Evolutionary conservation across 2,113 vertebrate species (phyloP), one percentile per base, ranked within the genome.

Genomic region (Balaenoptera acutorostrata): DNA sequence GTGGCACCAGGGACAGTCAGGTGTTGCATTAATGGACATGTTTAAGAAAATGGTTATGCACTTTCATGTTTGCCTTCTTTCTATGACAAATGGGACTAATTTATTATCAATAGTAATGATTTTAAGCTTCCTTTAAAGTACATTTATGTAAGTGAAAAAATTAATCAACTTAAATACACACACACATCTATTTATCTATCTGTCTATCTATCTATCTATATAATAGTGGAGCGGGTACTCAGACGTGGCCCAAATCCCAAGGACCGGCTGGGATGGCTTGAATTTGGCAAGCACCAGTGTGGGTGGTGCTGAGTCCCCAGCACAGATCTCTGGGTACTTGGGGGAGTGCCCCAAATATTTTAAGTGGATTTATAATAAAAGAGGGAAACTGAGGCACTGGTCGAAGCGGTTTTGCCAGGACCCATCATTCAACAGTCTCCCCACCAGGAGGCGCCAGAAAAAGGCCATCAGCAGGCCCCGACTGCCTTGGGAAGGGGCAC

Each of bases 221-320:
- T 52, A 61, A 59, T 17, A 44, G 10, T 36, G 33, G 71, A 36
- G 41, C 41, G 36, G 69, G 55, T 20, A 4, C 52, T 10, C 3
- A 1, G 55, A 44, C 1, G 3, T 61, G 59, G 71, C 33, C 57
- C 72, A 88, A 5, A 63, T n/a, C 57, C 57, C 6, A 23, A 15
- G 6, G 86, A 10, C 57, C 29, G 71, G 57, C 71, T 49, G 15
- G 14, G 15, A 18, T 46, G 69, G 61, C 31, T 46, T 27, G 14
- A 12, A 49, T 11, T 36, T 77, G 44, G 23, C 57, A 27, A n/a
- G 14, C 3, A 1, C 69, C 39, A 4, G 15, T 11, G 52, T 39
- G 55, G 46, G 14, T 2, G 14, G n/a, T 8, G 11, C 59, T 7
- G 2, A 6, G 0, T 11, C 39, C 55, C 27, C 27, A 63, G 6